These are phyloP conservation scores for Melipona quadrifasciata DNA, from an alignment of 1,140 invertebrate species.

Conservation along the genomic window DNA sequence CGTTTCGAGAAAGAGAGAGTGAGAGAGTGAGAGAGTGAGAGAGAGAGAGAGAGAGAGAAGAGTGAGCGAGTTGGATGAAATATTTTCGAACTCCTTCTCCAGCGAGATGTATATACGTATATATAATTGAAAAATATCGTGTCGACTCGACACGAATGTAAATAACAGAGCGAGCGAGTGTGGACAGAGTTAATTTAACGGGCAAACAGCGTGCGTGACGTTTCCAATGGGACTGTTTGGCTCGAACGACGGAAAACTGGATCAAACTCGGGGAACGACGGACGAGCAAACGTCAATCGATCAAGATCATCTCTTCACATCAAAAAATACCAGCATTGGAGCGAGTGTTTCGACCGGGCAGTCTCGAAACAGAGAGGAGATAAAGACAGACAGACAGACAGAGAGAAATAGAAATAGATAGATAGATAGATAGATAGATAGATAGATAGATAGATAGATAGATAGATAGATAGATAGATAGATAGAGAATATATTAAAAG, in stretches of 20 bases:
- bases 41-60: no score
- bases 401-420: not conserved
- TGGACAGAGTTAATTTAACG: not conserved
- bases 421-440: slow-evolving; percentile 1
- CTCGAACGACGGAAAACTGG: no score
- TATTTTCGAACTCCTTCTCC: no score
- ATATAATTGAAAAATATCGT: no score
- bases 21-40: no score
- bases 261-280: not conserved
- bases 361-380: slow-evolving; percentile 18
- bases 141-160: no score
- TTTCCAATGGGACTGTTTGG: not conserved
- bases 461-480: slow-evolving; percentile 14
- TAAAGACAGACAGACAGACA: slow-evolving; percentile 23
- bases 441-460: not conserved
- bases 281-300: slow-evolving; percentile 54
- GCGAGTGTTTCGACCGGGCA: slow-evolving; percentile 23
- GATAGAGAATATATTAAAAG: slow-evolving; percentile 16
- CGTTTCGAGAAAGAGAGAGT: no score
- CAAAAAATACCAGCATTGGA: slow-evolving; percentile 42
- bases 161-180: not conserved
- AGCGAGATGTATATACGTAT: no score
- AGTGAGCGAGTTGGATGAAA: no score
- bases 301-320: slow-evolving; percentile 2
- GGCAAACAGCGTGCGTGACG: not conserved